Conservation (phyloP, 1,140 invertebrate genomes). For the Belonocnema kinseyi region DNA sequence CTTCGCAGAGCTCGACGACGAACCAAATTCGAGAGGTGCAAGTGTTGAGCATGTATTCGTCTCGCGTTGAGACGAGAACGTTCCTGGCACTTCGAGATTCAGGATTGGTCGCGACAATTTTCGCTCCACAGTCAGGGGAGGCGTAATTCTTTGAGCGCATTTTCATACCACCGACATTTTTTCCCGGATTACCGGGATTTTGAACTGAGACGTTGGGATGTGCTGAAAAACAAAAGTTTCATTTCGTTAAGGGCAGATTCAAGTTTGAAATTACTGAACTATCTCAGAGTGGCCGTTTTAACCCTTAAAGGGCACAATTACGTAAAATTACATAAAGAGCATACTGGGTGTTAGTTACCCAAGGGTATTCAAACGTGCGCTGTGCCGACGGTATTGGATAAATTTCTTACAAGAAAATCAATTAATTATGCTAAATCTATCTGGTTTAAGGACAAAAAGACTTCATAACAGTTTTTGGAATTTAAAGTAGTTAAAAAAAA, state of each 20-base stretch:
- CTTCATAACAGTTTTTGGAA: too few relatives aligned
- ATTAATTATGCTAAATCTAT: too few relatives aligned
- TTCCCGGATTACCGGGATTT: slow-evolving; percentile 63
- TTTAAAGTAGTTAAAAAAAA: too few relatives aligned
- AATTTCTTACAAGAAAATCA: too few relatives aligned
- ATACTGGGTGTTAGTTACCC: too few relatives aligned
- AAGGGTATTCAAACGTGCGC: too few relatives aligned
- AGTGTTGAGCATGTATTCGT: slow-evolving; percentile 98
- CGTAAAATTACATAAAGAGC: too few relatives aligned
- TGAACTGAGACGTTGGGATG: slow-evolving; percentile 72
- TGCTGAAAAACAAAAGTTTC: slow-evolving; percentile 52
- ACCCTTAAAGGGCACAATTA: too few relatives aligned
- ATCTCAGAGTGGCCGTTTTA: too few relatives aligned
- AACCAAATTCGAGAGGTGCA: slow-evolving; percentile 96
- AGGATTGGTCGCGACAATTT: slow-evolving; percentile 93
- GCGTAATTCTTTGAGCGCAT: slow-evolving; percentile 93
- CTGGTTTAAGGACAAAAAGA: too few relatives aligned
- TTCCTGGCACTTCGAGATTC: slow-evolving; percentile 91
- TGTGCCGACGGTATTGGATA: too few relatives aligned
- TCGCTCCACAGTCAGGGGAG: slow-evolving; percentile 96
- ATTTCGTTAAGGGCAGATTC: not conserved
- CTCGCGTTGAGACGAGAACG: slow-evolving; percentile 90
- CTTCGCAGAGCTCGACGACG: slow-evolving; percentile 97
- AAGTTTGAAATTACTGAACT: not conserved
- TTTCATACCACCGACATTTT: slow-evolving; percentile 76